Evolutionary conservation across 2,113 vertebrate species (phyloP), one percentile per base, ranked within the genome.

Genomic region (Murina feae): DNA sequence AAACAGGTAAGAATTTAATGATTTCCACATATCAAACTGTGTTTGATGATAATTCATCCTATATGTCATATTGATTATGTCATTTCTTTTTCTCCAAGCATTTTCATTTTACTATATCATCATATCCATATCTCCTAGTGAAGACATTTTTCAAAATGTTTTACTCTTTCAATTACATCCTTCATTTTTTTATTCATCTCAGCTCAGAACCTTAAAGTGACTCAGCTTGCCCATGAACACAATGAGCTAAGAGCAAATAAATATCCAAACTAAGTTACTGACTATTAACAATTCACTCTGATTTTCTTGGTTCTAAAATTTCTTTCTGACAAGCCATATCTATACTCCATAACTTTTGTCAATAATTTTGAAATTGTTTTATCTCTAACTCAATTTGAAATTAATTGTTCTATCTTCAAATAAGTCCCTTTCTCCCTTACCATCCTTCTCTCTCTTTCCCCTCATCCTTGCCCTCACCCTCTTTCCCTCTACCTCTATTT

Each of bases 371-470:
- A 63, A 91, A 83, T 55, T 78, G 14, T 12, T 69, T 68, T 83
- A 14, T 78, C 25, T 72, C 35, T 49, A 49, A 85, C 10, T 66
- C 51, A 35, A 42, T 82, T 78, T 87, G 63, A 63, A 91, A 83
- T 53, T 20, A 69, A 37, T 39, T 53, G 1, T 13, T 76, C 68
- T 78, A 14, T 65, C 30, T 72, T 14, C 58, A 53, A 75, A 86
- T 44, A 90, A 21, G 21, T 23, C 9, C 39, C 49, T 13, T 21
- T 44, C 1, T 3, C 18, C 51, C 13, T 55, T 55, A 23, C 9
- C 16, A 0, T 25, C 1, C 6, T 12, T 47, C 23, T 25, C 6
- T n/a, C 2, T 51, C 0, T 35, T 5, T 55, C 4, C 3, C 39
- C 9, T 1, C 32, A 14, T 49, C 8, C 10, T 78, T 51, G 35